Conservation (phyloP, 2,797 vertebrate species). For the Anguilla marmorata region DNA sequence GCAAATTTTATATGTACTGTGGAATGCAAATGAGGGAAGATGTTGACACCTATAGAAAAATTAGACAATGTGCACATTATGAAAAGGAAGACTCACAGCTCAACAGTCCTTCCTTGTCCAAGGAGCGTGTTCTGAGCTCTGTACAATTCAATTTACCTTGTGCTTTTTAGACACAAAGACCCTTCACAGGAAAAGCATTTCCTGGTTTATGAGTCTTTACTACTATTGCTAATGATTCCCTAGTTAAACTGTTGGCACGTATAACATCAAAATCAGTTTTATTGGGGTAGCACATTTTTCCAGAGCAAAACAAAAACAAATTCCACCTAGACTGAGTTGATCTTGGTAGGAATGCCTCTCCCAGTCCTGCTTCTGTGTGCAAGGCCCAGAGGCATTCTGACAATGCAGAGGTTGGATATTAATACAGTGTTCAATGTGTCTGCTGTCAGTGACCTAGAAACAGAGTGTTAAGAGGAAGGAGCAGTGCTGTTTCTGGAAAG, state of each 20-base stretch:
- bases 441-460: not conserved
- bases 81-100: not conserved
- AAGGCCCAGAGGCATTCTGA: slow-evolving; percentile 26
- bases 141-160: too few relatives aligned
- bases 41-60: not conserved
- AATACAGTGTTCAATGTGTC: slow-evolving; percentile 38
- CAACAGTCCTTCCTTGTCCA: not conserved
- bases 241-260: not conserved
- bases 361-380: slow-evolving; percentile 16
- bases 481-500: slow-evolving; percentile 23
- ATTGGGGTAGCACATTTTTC: not conserved
- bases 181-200: not conserved
- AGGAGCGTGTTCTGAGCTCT: not conserved
- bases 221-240: not conserved
- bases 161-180: not conserved
- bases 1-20: not conserved
- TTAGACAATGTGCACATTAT: not conserved
- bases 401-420: slow-evolving; percentile 21
- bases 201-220: not conserved
- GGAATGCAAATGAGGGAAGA: slow-evolving; percentile 5
- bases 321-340: slow-evolving; percentile 14
- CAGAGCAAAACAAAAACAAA: not conserved
- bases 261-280: too few relatives aligned
- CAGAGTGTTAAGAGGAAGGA: not conserved
- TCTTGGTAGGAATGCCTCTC: slow-evolving; percentile 31